Evolutionary conservation across 2,888 invertebrate species (phyloP), one percentile per base, ranked within the genome.

Genomic region (Orchestes rusci): DNA sequence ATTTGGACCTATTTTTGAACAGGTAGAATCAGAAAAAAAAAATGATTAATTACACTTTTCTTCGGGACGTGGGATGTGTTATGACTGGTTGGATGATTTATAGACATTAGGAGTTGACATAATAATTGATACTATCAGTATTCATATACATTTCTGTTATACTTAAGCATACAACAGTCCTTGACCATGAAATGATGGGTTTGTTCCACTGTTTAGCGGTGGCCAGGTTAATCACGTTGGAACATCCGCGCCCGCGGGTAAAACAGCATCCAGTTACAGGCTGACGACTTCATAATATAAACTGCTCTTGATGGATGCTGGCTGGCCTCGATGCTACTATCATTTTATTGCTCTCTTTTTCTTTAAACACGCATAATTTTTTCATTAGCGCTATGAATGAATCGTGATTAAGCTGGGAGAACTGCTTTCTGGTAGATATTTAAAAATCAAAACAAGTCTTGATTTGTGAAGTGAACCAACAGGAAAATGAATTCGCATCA

Each of bases 191-290:
- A 16, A 37, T 3, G 15, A 10, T 12, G 8, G 28, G 19, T 37
- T 13, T 16, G 16, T 27, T 16, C 43, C 43, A 38, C 43, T 27
- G 43, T n/a, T 5, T 37, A 35, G n/a, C 19, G 41, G 45, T 45
- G n/a, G n/a, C n/a, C 40, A 45, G 37, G 45, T 41, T 45, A 45
- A 45, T 45, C 41, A 41, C 45, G 54, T 52, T 52, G 54, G 52
- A 53, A 55, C 57, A 56, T 57, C 56, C 56, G 56, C 45, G 56
- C 57, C 53, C 35, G 45, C 16, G 50, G 56, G 56, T n/a, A 51
- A 32, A 49, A 42, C 48, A 31, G 45, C 44, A 44, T 48, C 48
- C 48, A 48, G 40, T 48, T 44, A 44, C 38, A 32, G 48, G 27
- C 41, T 42, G 44, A 41, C 40, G 44, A 44, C 41, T 45, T 43